A percentile compares a stretch with the other conserved stretches of the same genome.
These are phyloP conservation scores for Merops nubicus DNA, from an alignment of 2,113 vertebrate species.

Conservation along the genomic window DNA sequence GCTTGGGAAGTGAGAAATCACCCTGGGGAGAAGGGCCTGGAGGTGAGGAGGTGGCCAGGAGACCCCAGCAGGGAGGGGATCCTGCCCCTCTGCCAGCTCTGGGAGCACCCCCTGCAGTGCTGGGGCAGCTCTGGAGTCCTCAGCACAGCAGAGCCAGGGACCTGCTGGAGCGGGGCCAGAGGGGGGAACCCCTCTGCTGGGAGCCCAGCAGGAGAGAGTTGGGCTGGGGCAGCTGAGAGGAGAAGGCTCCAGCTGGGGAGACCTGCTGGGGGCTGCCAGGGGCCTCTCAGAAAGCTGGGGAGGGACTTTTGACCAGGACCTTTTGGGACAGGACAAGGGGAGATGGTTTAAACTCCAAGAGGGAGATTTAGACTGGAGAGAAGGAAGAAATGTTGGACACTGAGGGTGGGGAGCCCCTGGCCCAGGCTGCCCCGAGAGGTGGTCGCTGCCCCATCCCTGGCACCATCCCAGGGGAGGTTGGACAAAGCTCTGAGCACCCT, in stretches of 20 bases:
- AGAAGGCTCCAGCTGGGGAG: neutral
- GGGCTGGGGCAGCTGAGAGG: neutral
- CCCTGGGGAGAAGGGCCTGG: neutral
- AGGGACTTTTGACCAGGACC: neutral
- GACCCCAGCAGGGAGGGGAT: too few species aligned
- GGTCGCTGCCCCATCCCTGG: neutral
- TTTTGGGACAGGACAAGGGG: neutral
- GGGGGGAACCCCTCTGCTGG: too few species aligned
- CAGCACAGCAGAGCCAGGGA: too few species aligned
- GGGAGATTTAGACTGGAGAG: too few species aligned
- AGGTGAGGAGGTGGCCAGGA: neutral
- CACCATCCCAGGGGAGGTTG: neutral
- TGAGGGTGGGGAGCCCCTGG: neutral
- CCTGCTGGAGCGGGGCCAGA: too few species aligned
- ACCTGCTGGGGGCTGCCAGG: neutral
- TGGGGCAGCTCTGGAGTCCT: too few species aligned
- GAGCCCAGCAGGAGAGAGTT: neutral
- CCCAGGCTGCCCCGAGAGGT: neutral
- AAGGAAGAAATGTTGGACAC: too few species aligned
- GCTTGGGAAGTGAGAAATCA: fast-evolving
- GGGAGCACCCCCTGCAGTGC: too few species aligned
- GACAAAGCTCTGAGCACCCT: neutral
- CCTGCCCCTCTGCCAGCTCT: too few species aligned
- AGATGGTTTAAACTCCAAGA: too few species aligned
- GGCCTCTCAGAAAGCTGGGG: neutral